Evolutionary conservation across 2,113 vertebrate genomes (phyloP), one percentile per base, ranked within the genome.

Genomic region (Dasyornis broadbenti): DNA sequence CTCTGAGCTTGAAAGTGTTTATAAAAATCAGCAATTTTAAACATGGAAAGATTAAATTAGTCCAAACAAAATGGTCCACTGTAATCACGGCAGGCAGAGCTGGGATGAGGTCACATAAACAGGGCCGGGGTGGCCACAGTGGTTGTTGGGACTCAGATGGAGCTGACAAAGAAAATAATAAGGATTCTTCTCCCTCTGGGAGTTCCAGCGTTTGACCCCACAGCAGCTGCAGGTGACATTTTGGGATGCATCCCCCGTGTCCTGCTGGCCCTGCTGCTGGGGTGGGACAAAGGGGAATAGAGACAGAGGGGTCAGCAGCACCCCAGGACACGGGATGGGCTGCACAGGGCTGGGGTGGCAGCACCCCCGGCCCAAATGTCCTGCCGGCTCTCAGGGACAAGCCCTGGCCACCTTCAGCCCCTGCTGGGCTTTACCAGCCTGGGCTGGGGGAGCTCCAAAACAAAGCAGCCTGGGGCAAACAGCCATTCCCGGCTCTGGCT

Each of bases 211-310:
- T 72, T 60, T 39, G 45, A 37, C 24, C 40, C 37, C 45, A 22
- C 12, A 30, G 49, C 53, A 63, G 83, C 23, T 9, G 23, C 56
- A 80, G 77, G 39, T 27, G 44, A 13, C 44, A 18, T 1, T 10
- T 18, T 1, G 9, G 57, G 49, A 8, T 19, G 35, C 23, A n/a
- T 14, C 3, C 18, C 33, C 7, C 0, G 0, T 24, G 61, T 20
- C 33, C 50, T 71, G 71, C 52, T 0, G 3, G 47, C 30, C 13
- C 6, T 31, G 71, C 45, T 15, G 8, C 54, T 10, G 57, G 13
- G 20, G 6, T 1, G 1, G 47, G 14, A 82, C 13, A 13, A 24
- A 33, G 61, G 53, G 2, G 8, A 3, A 31, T 4, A 2, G 17
- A 31, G 60, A 23, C 26, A 44, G 27, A 37, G 3, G 45, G 30